These are phyloP conservation scores for Cygnus buccinator DNA, from an alignment of 2,113 vertebrate species.

Conservation along the genomic window DNA sequence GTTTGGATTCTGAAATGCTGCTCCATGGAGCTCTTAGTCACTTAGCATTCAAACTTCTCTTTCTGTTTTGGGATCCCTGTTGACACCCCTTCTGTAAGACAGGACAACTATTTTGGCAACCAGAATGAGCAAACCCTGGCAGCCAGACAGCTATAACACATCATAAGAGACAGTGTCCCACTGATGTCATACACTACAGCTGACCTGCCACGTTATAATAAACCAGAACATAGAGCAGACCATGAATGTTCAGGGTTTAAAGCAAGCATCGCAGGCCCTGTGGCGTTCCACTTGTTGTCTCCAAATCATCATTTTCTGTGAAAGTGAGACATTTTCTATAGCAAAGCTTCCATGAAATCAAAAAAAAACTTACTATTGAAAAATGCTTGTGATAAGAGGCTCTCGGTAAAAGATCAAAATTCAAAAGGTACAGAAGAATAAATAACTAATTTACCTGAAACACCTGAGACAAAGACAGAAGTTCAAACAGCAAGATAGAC, in stretches of 20 bases:
- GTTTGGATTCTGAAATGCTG: neutral
- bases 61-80: neutral
- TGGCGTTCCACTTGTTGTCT: neutral
- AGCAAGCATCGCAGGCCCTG: neutral
- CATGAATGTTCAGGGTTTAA: neutral
- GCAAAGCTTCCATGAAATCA: conserved; percentile 7
- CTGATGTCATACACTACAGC: neutral
- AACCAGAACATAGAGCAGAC: neutral
- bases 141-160: neutral
- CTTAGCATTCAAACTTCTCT: neutral
- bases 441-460: conserved; percentile 28
- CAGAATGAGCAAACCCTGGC: neutral
- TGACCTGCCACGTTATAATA: neutral
- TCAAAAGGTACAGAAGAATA: neutral
- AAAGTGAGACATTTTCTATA: neutral
- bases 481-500: neutral
- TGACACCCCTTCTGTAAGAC: neutral
- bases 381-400: neutral
- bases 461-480: neutral
- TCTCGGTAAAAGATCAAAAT: neutral
- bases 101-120: neutral
- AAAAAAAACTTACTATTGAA: neutral
- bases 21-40: neutral
- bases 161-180: neutral
- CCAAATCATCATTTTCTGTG: neutral